Base-by-base conservation (phyloP, 2,113 vertebrate species). In the Poeciliopsis turrubarensis region DNA sequence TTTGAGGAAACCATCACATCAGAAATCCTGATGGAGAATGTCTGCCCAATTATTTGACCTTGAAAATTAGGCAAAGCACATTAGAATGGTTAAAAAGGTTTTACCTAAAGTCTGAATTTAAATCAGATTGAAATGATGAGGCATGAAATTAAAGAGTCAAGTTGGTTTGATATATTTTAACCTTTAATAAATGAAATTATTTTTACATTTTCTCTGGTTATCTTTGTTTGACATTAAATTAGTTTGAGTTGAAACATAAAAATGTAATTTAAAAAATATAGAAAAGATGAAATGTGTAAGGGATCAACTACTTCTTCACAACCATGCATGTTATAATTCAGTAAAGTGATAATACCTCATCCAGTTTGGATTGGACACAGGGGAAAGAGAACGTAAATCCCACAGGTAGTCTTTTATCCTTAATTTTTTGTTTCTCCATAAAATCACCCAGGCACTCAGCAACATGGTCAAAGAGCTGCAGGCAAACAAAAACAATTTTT, bases 371-470 rank as follows among this genome's bases (percentile, higher is more conserved):
- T 2, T 99, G 98, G 69, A 91, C 91, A 54, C 98, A 99, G 0
- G 98, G 98, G 89, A 99, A 99, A 39, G 98, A 99, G 92, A 99
- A 99, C 0, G 98, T 99, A 87, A 99, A 97, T 60, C 98, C 98
- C 0, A 99, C 96, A 0, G 98, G 98, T 62, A 99, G 89, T 47
- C 97, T 99, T 89, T 99, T 99, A 89, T 97, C 96, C 82, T 99
- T 99, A 89, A 99, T 98, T 51, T 97, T 95, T 60, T 95, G 97
- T 83, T 98, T 99, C 83, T 99, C 97, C 96, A 99, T 98, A 79
- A 99, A 99, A 91, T 99, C 97, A 44, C 97, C 96, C 62, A 99
- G 94, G 86, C 97, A 99, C 39, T 99, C 98, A 5, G 98, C 96
- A 3, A 99, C 97, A 0, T 99, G 97, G 87, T 96, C 97, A 41